Evolutionary conservation across 1,140 invertebrate genomes (phyloP), one percentile per base, ranked within the genome.

Genomic region (Rhynchophorus ferrugineus): DNA sequence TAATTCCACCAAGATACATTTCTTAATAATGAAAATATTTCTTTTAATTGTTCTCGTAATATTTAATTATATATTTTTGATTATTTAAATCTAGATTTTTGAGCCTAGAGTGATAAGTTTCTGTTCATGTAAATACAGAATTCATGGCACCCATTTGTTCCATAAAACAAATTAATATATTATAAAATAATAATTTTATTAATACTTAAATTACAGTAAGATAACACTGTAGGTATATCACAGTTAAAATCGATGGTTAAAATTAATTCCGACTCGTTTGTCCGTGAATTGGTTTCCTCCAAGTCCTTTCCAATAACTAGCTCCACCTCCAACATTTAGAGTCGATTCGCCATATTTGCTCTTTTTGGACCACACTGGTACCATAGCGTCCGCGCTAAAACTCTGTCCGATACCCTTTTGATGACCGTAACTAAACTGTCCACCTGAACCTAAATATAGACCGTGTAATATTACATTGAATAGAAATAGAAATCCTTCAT

Each of bases 291-390:
- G 34, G 18, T 20, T 45, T 22, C 50, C 50, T 1, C 34, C n/a
- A 33, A 19, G 24, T n/a, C 50, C 50, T 24, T 43, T 43, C 17
- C 44, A 45, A 19, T 53, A 35, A 16, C 21, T 45, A 2, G 22
- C 34, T 5, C 50, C 50, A 22, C 50, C 50, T 24, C 50, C 50
- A 24, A 53, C 13, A 29, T 53, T 53, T 20, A 53, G 29, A 1
- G 42, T 53, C 1, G 50, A 38, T 29, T 53, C 50, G 22, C 35
- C 20, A 6, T 8, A 8, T 17, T 17, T 1, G 19, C 22, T 38
- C 3, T 21, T 37, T n/a, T 39, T 37, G 14, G 42, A 45, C 50
- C 50, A 53, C 9, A 53, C 42, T n/a, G 50, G 50, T 5, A 53
- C 50, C 37, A 38, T 38, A 14, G 42, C 50, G 11, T 53, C 50